A percentile compares a stretch with the other conserved stretches of the same genome.
Conservation (phyloP, 2,113 vertebrate genomes). For the Ifrita kowaldi region DNA sequence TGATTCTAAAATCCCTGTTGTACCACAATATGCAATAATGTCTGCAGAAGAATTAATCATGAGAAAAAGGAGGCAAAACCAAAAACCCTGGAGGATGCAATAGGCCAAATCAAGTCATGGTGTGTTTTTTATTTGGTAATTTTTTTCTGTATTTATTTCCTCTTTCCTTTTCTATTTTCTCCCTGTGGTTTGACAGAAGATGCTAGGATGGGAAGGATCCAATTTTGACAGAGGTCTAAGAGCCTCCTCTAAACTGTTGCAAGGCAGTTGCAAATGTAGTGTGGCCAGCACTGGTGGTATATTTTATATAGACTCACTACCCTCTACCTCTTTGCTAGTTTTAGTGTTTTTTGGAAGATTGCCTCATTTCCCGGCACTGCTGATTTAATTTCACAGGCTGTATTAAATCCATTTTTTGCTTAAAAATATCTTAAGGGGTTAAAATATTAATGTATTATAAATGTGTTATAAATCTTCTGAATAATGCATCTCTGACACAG, state of each 20-base stretch:
- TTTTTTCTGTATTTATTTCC: not conserved
- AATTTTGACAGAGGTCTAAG: not conserved
- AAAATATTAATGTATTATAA: not conserved
- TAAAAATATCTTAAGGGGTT: not conserved
- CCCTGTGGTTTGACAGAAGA: not conserved
- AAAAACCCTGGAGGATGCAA: not conserved
- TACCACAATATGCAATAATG: not conserved
- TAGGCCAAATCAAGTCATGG: not conserved
- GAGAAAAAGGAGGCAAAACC: not conserved
- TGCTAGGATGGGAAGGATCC: not conserved
- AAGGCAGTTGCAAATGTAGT: not conserved
- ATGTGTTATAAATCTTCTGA: not conserved
- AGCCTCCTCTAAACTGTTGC: not conserved
- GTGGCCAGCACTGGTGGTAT: not conserved
- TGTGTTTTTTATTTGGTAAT: not conserved
- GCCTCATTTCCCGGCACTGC: not conserved
- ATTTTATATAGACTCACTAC: not conserved
- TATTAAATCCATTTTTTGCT: not conserved
- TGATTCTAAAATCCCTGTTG: not conserved
- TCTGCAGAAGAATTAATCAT: conserved; percentile 1
- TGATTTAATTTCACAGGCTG: not conserved
- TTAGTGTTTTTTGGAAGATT: not conserved
- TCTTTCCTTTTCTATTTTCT: not conserved
- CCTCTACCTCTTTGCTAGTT: not conserved
- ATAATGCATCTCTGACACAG: not conserved